Conservation (phyloP, 2,113 vertebrate genomes). For the Corythoichthys intestinalis region DNA sequence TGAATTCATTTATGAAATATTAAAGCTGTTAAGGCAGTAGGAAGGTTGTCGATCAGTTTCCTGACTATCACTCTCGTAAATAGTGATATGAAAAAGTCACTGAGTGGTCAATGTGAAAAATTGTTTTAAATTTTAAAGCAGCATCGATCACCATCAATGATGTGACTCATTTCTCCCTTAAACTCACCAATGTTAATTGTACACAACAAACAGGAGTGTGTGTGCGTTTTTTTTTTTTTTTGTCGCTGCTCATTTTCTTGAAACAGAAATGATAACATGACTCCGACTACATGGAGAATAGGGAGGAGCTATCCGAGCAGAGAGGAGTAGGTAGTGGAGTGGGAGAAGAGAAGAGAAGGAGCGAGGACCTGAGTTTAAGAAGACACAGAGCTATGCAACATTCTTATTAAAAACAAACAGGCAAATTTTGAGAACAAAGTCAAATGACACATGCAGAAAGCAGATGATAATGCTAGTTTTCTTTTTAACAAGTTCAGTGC, state of each 20-base stretch:
- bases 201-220: slow-evolving; percentile 80
- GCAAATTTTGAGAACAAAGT: slow-evolving; percentile 90
- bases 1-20: no score
- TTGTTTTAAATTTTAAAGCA: no score
- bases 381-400: slow-evolving; percentile 97
- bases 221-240: slow-evolving; percentile 20
- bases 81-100: no score
- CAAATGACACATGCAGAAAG: slow-evolving; percentile 99
- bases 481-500: slow-evolving; percentile 89
- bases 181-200: slow-evolving; percentile 85
- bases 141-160: background rate
- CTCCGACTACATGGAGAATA: slow-evolving; percentile 88
- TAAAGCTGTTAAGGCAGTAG: no score
- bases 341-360: slow-evolving; percentile 61
- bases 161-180: slow-evolving; percentile 82
- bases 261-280: slow-evolving; percentile 78
- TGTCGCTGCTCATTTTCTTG: slow-evolving; percentile 18
- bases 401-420: slow-evolving; percentile 92
- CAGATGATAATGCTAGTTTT: slow-evolving; percentile 78
- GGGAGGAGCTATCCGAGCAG: slow-evolving; percentile 83
- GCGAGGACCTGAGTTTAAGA: slow-evolving; percentile 93
- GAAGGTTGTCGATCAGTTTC: no score
- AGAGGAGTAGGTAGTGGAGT: background rate
- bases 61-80: no score
- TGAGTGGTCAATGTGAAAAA: no score